Evolutionary conservation across 2,797 vertebrate genomes (phyloP), one percentile per base, ranked within the genome.

Genomic region (Babyrousa celebensis): DNA sequence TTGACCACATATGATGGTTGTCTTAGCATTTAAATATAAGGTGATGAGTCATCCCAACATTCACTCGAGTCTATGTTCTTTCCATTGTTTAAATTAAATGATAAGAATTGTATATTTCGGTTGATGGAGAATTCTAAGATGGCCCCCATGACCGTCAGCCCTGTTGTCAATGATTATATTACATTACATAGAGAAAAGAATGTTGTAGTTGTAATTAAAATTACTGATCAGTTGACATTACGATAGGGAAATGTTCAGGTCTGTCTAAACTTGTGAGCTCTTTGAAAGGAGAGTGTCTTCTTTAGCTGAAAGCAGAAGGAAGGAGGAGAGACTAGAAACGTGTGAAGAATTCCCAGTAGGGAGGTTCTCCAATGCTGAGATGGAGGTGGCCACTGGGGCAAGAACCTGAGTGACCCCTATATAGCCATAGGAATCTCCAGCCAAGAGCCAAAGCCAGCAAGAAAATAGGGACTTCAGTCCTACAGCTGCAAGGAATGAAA

Each of bases 11-110:
- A 62, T 89, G 48, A 62, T n/a, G 17, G 4, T 63, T 80, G 16
- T 70, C 40, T 91, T 71, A 67, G 5, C 40, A 94, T 54, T 91
- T 67, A 75, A 85, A 62, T 67, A 65, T 48, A 48, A 72, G 15
- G 18, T 63, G 12, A 68, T 79, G 16, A 65, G 12, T 52, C 52
- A 77, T 54, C 14, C 25, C 11, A 72, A 60, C 77, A 54, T 27
- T 43, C 18, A 48, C 21, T 85, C 18, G 67, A 65, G 79, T 63
- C 40, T 68, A 94, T 94, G 72, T 23, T 82, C 12, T 77, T 88
- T 63, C 3, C 8, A 67, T 52, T 71, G 27, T 65, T 82, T 72
- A 68, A 87, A 89, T 63, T 75, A 77, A 72, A n/a, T 82, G 67
- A 48, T 9, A 56, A 83, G 56, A 71, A 95, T 62, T 48, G 58